A percentile compares a stretch with the other conserved stretches of the same genome.
Conservation (phyloP, 1,140 invertebrate species). For the Melanaphis sacchari region DNA sequence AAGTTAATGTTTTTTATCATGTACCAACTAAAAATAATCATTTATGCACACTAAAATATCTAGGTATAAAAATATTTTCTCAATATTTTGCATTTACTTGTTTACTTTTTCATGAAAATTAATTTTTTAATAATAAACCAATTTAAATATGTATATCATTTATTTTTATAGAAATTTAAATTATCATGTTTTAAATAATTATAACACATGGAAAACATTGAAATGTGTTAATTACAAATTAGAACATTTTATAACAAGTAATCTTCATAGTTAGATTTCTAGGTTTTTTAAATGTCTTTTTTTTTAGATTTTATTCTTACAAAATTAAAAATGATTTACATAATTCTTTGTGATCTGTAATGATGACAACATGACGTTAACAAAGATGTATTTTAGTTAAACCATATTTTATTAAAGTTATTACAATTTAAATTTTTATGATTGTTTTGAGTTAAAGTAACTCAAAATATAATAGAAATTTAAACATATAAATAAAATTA, state of each 20-base stretch:
- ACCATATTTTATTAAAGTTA: no score
- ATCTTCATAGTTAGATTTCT: background rate
- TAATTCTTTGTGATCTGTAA: background rate
- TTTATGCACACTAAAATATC: background rate
- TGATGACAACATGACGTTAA: background rate
- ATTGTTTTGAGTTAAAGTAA: no score
- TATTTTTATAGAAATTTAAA: background rate
- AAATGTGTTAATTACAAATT: background rate
- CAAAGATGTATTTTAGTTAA: no score
- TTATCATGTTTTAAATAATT: background rate
- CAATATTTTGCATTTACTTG: background rate
- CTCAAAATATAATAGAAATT: no score
- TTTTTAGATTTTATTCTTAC: background rate
- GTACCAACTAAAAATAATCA: background rate
- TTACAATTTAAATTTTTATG: no score
- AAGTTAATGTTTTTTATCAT: background rate
- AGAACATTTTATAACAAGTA: background rate
- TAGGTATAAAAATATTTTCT: background rate
- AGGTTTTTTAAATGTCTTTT: background rate
- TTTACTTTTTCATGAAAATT: background rate
- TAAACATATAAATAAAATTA: no score
- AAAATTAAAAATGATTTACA: background rate
- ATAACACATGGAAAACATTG: background rate
- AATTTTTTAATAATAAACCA: background rate
- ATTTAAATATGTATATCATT: background rate